Evolutionary conservation across 1,140 invertebrate genomes (phyloP).

Genomic region (Steinernema feltiae): DNA sequence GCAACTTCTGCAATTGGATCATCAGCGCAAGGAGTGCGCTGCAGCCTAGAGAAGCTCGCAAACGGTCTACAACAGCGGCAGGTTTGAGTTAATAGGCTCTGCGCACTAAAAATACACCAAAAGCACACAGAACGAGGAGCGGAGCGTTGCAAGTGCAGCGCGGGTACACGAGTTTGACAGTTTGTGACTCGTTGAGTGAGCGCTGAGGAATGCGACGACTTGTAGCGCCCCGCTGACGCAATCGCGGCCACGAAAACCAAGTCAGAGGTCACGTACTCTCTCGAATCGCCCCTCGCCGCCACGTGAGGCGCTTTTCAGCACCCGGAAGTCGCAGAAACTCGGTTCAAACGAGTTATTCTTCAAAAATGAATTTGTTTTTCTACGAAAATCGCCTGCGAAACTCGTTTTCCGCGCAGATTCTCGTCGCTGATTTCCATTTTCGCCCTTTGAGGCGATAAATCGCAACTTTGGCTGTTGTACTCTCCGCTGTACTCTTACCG

Average conservation of each 20-base stretch:
- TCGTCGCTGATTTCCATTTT: background rate
- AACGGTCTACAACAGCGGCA: too few species aligned
- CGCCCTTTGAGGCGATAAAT: background rate
- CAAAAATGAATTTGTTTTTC: slow-evolving; percentile 1
- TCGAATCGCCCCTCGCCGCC: background rate
- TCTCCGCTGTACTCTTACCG: background rate
- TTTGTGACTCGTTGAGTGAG: background rate
- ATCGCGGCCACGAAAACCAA: background rate
- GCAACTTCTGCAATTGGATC: background rate
- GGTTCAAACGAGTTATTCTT: background rate
- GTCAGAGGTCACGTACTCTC: background rate
- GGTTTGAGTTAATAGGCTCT: too few species aligned
- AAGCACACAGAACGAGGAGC: background rate
- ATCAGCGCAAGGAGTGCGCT: too few species aligned
- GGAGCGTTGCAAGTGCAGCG: background rate
- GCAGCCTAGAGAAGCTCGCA: too few species aligned
- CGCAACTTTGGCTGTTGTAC: background rate
- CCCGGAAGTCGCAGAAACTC: background rate
- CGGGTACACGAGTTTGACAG: background rate
- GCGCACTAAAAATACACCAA: background rate
- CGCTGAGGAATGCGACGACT: background rate
- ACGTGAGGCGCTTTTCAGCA: background rate
- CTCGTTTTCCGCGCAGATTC: background rate
- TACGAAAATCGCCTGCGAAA: background rate
- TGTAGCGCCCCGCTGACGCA: background rate